Conservation (phyloP, 2,888 invertebrate species). For the Catocala sponsa region DNA sequence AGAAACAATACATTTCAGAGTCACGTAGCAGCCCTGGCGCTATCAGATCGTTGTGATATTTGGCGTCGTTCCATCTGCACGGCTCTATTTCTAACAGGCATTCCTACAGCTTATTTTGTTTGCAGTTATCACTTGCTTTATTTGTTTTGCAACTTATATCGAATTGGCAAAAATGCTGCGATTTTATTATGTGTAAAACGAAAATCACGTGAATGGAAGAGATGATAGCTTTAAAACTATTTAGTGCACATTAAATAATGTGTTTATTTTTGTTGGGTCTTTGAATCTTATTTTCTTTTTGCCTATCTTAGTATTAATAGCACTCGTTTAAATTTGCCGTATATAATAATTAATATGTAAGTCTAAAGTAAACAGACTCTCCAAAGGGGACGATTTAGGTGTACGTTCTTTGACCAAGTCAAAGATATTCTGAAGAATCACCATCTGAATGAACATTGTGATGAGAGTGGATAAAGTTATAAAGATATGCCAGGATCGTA, state of each 20-base stretch:
- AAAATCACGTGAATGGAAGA: background rate
- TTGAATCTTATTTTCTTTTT: no score
- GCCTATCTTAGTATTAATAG: no score
- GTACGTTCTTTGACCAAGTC: no score
- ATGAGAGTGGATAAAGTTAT: no score
- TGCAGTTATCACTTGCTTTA: conserved; percentile 32
- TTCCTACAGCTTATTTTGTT: conserved; percentile 45
- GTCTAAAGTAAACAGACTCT: no score
- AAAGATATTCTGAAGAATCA: no score
- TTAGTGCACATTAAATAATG: background rate
- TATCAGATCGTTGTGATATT: conserved; percentile 45
- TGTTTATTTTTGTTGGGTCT: no score
- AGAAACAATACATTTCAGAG: background rate
- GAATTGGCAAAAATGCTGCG: conserved; percentile 12
- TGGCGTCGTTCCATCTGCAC: conserved; percentile 48
- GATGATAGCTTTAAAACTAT: background rate
- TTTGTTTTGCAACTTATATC: conserved; percentile 34
- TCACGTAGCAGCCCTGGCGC: conserved; percentile 35
- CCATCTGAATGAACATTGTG: no score
- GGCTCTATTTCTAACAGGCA: conserved; percentile 51
- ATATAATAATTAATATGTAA: no score
- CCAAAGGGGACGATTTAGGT: no score
- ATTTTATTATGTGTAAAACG: background rate
- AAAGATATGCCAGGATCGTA: no score
- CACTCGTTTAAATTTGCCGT: no score